Base-by-base conservation (phyloP, 2,888 invertebrate genomes). In the Conchocele bisecta region DNA sequence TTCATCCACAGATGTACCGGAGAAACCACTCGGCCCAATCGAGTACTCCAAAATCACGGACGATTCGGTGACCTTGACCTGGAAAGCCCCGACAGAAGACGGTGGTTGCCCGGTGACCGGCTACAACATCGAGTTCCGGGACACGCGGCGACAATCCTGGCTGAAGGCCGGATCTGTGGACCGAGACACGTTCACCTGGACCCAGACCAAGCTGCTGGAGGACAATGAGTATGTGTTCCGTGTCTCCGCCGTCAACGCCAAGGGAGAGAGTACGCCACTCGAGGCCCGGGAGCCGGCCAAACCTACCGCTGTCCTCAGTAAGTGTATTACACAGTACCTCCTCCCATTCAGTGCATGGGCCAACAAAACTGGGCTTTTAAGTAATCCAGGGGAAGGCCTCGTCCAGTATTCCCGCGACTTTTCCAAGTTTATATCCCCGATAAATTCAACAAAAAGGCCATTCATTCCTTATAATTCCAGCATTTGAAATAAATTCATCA, bases 71-170 rank as follows among this genome's bases (percentile, higher is more conserved):
- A 80, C 77, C 6, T 59, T 88, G 39, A 70, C 83, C 59, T 91
- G 91, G 91, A 82, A 84, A 39, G 82, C 88, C 33, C 90, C 89
- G 17, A 82, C 75, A 17, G 77, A 82, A 20, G 89, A 91, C 69
- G 91, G 91, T 15, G 91, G 91, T 3, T 68, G 80, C 13, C 86
- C 86, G 11, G 81, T 91, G 50, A 83, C 86, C 9, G 76, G 73
- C 39, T 87, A 88, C 75, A 58, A 89, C 35, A 70, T 90, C 5
- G 88, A 90, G 73, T 83, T 84, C 61, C 94, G 94, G 95, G 96
- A 75, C 94, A 98, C 86, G 96, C 97, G 33, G 97, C 98, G 91
- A 98, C 98, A 86, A 94, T 98, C 53, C 94, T 99, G 77, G 99
- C 78, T 82, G 28, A 87, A 82, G 37, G 82, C 77, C 53, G 81